Base-by-base conservation (phyloP, 2,113 vertebrate genomes). In the Polypterus bichir region DNA sequence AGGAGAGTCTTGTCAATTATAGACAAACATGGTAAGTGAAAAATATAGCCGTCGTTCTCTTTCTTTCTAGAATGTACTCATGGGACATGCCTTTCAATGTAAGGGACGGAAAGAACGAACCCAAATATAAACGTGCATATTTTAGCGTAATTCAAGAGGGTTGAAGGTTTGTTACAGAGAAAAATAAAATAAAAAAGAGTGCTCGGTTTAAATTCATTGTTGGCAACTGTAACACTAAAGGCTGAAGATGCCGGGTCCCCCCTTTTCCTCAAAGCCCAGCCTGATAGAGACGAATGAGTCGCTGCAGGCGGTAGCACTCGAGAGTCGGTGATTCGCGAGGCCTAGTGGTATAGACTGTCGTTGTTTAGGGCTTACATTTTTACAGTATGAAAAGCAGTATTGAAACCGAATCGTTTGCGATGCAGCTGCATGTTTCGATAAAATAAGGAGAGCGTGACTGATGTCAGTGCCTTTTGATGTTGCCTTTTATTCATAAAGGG, bases 21-120 rank as follows among this genome's bases (percentile, higher is more conserved):
- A 52, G 7, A 52, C 81, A 83, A 87, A 86, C 80, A 87, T 87
- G 85, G 85, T 86, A 66, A 80, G 74, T 74, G 68, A 68, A 54
- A 6, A 54, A 27, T 27, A 27, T 27, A 27, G 27, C 27, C 27
- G 27, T 27, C 27, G 27, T 27, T 27, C 27, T 27, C 27, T 27
- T 27, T 27, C 27, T 27, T 27, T 27, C 27, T 27, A 27, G 27
- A 27, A 27, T 27, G 27, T 27, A 27, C 27, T 27, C 27, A 27
- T 27, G 27, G 27, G 27, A 27, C 27, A 27, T 27, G 27, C 27
- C 27, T 27, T 27, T 27, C 27, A 27, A 27, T 1, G 27, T 27
- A 27, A 27, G 27, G 27, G 27, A 27, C 27, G 27, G 27, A 2
- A 27, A 27, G 27, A 27, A 27, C 1, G 27, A 27, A 27, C 27